Evolutionary conservation across 2,888 invertebrate species (phyloP).

Genomic region (Ophion ellenae): DNA sequence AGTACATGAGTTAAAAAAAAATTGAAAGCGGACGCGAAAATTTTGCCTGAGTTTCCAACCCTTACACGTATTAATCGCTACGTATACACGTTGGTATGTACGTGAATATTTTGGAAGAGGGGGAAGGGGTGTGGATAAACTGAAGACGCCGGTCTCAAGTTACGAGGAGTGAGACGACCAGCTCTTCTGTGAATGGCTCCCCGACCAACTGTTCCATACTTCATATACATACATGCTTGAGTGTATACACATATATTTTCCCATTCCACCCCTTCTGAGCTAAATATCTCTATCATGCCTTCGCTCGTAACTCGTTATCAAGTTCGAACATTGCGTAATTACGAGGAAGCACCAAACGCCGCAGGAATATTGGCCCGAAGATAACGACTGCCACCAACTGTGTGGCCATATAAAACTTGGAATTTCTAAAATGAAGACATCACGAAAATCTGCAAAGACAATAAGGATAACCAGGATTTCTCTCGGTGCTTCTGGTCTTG

Average conservation of each 20-base stretch:
- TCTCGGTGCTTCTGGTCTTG: too few relatives aligned
- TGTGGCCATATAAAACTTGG: neutral
- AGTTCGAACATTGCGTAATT: slow-evolving; percentile 74
- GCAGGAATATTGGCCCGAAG: slow-evolving; percentile 19
- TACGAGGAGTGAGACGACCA: slow-evolving; percentile 23
- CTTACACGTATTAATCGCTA: neutral
- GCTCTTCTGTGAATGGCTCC: slow-evolving; percentile 23
- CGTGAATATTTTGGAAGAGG: neutral
- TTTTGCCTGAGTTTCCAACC: too few relatives aligned
- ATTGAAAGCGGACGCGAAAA: too few relatives aligned
- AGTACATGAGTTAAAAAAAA: too few relatives aligned
- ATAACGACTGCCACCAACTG: slow-evolving; percentile 23
- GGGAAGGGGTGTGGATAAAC: neutral
- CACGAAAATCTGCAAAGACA: neutral
- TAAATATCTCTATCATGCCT: slow-evolving; percentile 18
- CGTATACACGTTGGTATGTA: neutral
- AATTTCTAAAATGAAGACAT: neutral
- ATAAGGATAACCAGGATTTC: too few relatives aligned
- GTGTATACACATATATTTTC: neutral
- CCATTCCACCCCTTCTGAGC: slow-evolving; percentile 4
- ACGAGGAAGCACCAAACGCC: slow-evolving; percentile 70
- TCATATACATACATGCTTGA: slow-evolving; percentile 22
- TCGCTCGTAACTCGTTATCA: slow-evolving; percentile 71
- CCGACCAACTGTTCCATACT: slow-evolving; percentile 1
- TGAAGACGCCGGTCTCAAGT: slow-evolving; percentile 41